Evolutionary conservation across 2,888 invertebrate species (phyloP).

Genomic region (Ophonus ardosiacus): DNA sequence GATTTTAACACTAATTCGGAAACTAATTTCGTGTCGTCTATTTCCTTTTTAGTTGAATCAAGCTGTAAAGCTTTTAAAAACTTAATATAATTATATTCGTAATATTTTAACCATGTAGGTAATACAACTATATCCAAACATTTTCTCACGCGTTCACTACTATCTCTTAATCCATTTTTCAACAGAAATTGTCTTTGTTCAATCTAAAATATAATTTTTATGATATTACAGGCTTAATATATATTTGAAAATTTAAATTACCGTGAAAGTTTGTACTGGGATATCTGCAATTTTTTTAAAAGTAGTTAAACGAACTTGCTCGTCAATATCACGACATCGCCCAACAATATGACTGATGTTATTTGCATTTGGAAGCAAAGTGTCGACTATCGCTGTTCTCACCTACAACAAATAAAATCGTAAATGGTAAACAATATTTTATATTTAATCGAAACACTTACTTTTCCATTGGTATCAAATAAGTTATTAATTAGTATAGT

Average conservation of each 20-base stretch:
- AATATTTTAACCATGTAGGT: conserved; percentile 48
- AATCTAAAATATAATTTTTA: conserved; percentile 28
- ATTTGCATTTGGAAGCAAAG: neutral
- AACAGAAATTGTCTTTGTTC: conserved; percentile 45
- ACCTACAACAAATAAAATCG: conserved; percentile 11
- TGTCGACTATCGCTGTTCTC: conserved; percentile 25
- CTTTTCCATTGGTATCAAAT: conserved; percentile 17
- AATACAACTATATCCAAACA: conserved; percentile 5
- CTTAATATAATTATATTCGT: conserved; percentile 44
- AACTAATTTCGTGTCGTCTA: conserved; percentile 11
- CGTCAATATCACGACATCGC: conserved; percentile 46
- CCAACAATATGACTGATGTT: conserved; percentile 5
- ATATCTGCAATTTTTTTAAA: conserved; percentile 48
- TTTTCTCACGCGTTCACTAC: conserved; percentile 8
- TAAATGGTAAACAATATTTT: neutral
- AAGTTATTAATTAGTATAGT: conserved; percentile 25
- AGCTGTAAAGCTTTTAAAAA: conserved; percentile 47
- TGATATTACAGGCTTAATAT: neutral
- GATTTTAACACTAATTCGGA: conserved; percentile 15
- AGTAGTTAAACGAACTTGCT: conserved; percentile 29
- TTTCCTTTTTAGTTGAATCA: conserved; percentile 51
- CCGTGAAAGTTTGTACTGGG: conserved; percentile 35
- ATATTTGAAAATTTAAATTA: conserved; percentile 5
- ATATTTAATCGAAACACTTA: neutral
- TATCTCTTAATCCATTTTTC: conserved; percentile 54